A percentile compares a stretch with the other conserved stretches of the same genome.
These are phyloP conservation scores for Musca vetustissima DNA, from an alignment of 1,140 invertebrate species.

Conservation along the genomic window DNA sequence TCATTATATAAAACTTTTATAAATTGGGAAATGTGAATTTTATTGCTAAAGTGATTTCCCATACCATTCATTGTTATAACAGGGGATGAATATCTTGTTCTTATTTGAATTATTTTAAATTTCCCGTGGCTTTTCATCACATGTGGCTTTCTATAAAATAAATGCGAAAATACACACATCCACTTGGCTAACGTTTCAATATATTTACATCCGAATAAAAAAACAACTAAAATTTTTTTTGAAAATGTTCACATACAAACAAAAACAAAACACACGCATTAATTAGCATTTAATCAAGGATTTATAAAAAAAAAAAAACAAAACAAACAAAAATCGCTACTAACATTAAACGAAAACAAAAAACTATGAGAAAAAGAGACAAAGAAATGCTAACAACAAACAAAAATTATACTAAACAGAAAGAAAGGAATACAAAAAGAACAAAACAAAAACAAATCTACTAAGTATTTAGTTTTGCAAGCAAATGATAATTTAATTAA, in stretches of 20 bases:
- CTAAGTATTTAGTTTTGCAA: conserved; percentile 37
- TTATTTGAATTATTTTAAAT: too few relatives aligned
- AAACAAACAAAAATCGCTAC: conserved; percentile 6
- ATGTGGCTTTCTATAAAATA: too few relatives aligned
- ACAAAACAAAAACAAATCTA: conserved; percentile 31
- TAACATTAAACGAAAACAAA: conserved; percentile 29
- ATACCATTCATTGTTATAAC: too few relatives aligned
- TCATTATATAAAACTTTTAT: too few relatives aligned
- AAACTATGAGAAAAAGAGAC: conserved; percentile 28
- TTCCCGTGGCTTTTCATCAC: too few relatives aligned
- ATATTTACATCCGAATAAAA: conserved; percentile 35
- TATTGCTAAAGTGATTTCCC: too few relatives aligned
- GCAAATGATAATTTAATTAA: conserved; percentile 30
- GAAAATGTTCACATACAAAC: conserved; percentile 4
- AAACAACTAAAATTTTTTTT: not conserved
- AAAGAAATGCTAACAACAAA: conserved; percentile 34
- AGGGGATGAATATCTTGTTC: too few relatives aligned
- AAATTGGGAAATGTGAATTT: too few relatives aligned
- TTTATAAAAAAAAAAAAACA: not conserved
- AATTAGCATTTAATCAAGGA: conserved; percentile 1
- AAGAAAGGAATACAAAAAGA: not conserved
- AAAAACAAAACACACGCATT: not conserved
- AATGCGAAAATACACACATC: not conserved
- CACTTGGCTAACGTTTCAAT: conserved; percentile 19
- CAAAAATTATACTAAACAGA: conserved; percentile 31